Evolutionary conservation across 2,113 vertebrate species (phyloP).

Genomic region (Hiodon tergisus): DNA sequence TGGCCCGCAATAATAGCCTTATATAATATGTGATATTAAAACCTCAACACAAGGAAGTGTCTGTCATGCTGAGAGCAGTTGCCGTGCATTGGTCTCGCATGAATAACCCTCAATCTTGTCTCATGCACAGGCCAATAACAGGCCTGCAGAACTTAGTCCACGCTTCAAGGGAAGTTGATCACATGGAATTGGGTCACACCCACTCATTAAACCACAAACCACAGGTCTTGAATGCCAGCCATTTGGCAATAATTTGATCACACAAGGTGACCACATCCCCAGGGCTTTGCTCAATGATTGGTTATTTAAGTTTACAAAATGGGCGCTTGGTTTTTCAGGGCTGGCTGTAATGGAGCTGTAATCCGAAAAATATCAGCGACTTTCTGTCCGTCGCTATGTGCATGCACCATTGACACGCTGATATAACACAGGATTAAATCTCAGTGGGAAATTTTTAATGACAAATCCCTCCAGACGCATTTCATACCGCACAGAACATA

Average conservation of each 20-base stretch:
- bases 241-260: neutral
- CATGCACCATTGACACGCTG: conserved; percentile 18
- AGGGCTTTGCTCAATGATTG: neutral
- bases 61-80: conserved; percentile 32
- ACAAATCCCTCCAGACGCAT: conserved; percentile 28
- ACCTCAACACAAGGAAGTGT: conserved; percentile 30
- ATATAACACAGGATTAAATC: conserved; percentile 16
- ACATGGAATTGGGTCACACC: neutral
- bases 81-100: conserved; percentile 35
- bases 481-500: conserved; percentile 12
- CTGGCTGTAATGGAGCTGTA: conserved; percentile 9
- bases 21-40: conserved; percentile 46
- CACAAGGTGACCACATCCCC: neutral
- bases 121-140: neutral
- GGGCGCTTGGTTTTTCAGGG: conserved; percentile 19
- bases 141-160: no score
- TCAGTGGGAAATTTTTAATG: conserved; percentile 18
- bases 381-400: conserved; percentile 11
- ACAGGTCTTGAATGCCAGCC: neutral
- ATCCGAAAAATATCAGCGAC: conserved; percentile 3
- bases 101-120: conserved; percentile 37
- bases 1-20: conserved; percentile 32
- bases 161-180: no score
- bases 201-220: neutral
- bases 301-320: neutral